phyloP scores from a whole-genome alignment of 2,888 invertebrate species.

The Limnephilus rhombicus region DNA sequence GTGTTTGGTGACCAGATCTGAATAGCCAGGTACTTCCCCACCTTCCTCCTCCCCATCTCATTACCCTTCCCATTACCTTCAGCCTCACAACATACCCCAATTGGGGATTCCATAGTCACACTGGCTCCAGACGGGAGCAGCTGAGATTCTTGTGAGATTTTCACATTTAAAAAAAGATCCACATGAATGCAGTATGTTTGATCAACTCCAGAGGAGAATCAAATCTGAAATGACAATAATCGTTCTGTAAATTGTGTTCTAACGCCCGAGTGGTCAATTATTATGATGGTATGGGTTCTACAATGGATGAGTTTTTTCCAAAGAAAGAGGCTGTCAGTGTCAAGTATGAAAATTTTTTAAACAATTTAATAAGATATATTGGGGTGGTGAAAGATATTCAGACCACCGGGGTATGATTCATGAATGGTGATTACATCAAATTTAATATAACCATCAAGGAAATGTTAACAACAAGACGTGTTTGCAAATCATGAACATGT shows the following conservation, averaged over 20 bases:
- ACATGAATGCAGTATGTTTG: too few species aligned
- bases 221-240: not conserved
- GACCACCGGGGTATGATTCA: not conserved
- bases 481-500: slow-evolving; percentile 14
- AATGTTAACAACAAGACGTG: slow-evolving; percentile 11
- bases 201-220: not conserved
- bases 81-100: too few species aligned
- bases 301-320: not conserved
- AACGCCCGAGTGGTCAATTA: too few species aligned
- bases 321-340: not conserved
- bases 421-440: not conserved
- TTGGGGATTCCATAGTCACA: too few species aligned
- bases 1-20: too few species aligned
- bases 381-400: not conserved
- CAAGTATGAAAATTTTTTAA: not conserved
- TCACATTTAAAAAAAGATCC: too few species aligned
- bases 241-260: not conserved
- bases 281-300: too few species aligned
- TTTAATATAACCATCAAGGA: not conserved
- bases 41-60: too few species aligned
- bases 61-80: too few species aligned
- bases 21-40: too few species aligned
- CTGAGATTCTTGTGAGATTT: too few species aligned
- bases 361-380: not conserved
- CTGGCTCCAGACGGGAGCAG: too few species aligned